These are phyloP conservation scores for Neodiprion lecontei DNA, from an alignment of 1,140 invertebrate genomes.

Conservation along the genomic window DNA sequence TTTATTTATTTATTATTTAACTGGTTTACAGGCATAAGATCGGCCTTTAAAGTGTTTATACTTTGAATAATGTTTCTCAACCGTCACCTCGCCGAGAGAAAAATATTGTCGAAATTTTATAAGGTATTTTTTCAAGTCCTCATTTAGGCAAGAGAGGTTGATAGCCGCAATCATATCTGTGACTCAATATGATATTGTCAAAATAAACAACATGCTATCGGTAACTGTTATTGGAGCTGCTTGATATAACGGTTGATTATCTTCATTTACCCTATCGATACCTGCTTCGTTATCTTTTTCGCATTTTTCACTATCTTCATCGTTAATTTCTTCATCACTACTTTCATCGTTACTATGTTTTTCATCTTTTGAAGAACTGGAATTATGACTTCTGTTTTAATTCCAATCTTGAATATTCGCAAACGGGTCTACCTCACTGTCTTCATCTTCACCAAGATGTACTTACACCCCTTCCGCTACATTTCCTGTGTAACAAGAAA, in stretches of 20 bases:
- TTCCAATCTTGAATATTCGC: not conserved
- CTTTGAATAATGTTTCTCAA: slow-evolving; percentile 16
- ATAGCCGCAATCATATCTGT: slow-evolving; percentile 19
- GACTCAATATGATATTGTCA: slow-evolving; percentile 14
- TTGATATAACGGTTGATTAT: slow-evolving; percentile 11
- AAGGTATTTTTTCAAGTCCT: slow-evolving; percentile 19
- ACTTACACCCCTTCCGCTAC: not conserved
- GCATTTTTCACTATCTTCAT: not conserved
- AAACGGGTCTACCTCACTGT: not conserved
- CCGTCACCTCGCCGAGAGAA: slow-evolving; percentile 4
- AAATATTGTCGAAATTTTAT: slow-evolving; percentile 27
- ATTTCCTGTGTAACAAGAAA: not conserved
- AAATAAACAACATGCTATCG: slow-evolving; percentile 24
- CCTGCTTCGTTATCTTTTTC: not conserved
- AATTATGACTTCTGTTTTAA: not conserved
- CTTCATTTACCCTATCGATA: not conserved
- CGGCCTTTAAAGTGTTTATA: too few species aligned
- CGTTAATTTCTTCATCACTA: not conserved
- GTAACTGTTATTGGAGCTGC: slow-evolving; percentile 13
- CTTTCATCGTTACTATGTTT: not conserved
- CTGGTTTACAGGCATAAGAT: too few species aligned
- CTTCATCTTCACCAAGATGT: not conserved
- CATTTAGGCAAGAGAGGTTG: slow-evolving; percentile 14
- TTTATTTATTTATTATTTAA: too few species aligned
- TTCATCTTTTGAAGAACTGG: not conserved